A percentile compares a stretch with the other conserved stretches of the same genome.
Evolutionary conservation across 1,140 invertebrate species (phyloP).

Genomic region (Drosophila kanapiae): DNA sequence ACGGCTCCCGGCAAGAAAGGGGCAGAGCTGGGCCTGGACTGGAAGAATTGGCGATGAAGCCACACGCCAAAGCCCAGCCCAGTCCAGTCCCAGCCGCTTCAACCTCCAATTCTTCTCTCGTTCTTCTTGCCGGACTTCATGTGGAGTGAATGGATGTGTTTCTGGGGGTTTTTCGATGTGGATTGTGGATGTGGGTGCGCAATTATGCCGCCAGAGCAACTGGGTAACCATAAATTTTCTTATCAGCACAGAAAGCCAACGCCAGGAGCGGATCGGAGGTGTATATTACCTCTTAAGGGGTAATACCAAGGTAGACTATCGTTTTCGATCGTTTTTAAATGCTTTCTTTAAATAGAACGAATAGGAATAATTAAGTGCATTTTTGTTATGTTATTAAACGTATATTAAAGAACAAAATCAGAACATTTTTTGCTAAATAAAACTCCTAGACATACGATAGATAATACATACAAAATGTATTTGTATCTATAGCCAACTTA

Average conservation of each 20-base stretch:
- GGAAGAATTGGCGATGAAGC: conserved; percentile 51
- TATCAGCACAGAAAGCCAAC: conserved; percentile 53
- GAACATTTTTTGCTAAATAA: too few relatives aligned
- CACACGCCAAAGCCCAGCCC: conserved; percentile 69
- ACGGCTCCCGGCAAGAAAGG: conserved; percentile 7
- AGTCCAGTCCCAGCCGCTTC: conserved; percentile 21
- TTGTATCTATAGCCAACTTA: too few relatives aligned
- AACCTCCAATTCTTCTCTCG: conserved; percentile 2
- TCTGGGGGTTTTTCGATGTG: conserved; percentile 16
- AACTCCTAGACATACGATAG: too few relatives aligned
- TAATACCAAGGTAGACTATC: too few relatives aligned
- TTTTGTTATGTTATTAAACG: too few relatives aligned
- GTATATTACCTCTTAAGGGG: too few relatives aligned
- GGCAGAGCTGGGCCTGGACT: conserved; percentile 1
- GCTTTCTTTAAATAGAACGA: too few relatives aligned
- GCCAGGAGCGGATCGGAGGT: conserved; percentile 54
- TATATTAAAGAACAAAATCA: too few relatives aligned
- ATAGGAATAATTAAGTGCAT: too few relatives aligned
- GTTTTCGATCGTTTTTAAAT: too few relatives aligned
- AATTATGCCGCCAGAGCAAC: conserved; percentile 79
- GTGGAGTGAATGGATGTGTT: conserved; percentile 29
- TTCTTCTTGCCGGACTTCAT: conserved; percentile 39
- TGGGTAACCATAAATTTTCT: conserved; percentile 78
- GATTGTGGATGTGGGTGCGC: conserved; percentile 68
- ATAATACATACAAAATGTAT: too few relatives aligned